Conservation (phyloP, 2,797 vertebrate species). For the Lagodon rhomboides region DNA sequence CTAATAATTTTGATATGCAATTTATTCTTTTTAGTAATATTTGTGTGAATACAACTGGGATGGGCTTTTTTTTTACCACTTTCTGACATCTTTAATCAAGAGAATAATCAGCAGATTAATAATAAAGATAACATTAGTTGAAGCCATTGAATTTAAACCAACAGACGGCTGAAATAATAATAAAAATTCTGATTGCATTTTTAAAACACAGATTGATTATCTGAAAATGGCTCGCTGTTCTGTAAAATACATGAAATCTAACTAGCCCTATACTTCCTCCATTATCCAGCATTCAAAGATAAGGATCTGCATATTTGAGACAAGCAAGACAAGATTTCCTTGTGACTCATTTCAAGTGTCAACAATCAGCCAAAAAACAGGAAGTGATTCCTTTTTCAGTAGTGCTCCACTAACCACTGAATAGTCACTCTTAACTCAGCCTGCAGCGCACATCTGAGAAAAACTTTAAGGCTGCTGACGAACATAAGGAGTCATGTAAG, state of each 20-base stretch:
- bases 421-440: background rate
- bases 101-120: too few relatives aligned
- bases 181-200: too few relatives aligned
- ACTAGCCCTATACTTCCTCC: conserved; percentile 14
- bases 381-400: conserved; percentile 28
- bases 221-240: too few relatives aligned
- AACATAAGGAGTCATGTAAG: background rate
- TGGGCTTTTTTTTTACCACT: too few relatives aligned
- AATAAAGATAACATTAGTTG: too few relatives aligned
- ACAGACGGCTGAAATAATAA: too few relatives aligned
- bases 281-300: background rate
- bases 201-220: too few relatives aligned
- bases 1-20: too few relatives aligned
- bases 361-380: conserved; percentile 1
- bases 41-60: too few relatives aligned
- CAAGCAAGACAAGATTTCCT: conserved; percentile 19
- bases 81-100: too few relatives aligned
- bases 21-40: too few relatives aligned
- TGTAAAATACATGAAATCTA: background rate
- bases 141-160: too few relatives aligned
- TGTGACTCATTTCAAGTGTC: background rate
- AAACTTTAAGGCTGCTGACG: background rate
- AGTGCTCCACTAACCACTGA: conserved; percentile 1
- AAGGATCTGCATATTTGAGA: background rate
- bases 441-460: background rate